Conservation (phyloP, 2,113 vertebrate genomes). For the Alethe diademata region DNA sequence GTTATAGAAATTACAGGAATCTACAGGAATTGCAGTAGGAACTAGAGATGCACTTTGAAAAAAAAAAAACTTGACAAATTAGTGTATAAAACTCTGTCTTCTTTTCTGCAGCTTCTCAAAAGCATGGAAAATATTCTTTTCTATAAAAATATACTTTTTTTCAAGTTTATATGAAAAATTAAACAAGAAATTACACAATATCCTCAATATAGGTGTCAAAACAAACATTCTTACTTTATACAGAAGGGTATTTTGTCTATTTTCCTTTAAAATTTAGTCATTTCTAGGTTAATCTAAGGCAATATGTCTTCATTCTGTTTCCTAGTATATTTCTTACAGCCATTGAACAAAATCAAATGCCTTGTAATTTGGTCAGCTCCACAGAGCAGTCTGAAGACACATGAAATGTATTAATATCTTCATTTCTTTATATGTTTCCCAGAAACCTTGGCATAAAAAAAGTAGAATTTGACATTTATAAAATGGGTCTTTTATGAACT, state of each 20-base stretch:
- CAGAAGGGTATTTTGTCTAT: neutral
- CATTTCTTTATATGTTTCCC: neutral
- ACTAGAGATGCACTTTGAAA: neutral
- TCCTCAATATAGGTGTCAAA: neutral
- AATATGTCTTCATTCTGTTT: neutral
- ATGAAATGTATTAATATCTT: neutral
- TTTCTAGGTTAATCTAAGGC: neutral
- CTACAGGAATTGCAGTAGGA: neutral
- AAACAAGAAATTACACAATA: neutral
- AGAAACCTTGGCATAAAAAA: neutral
- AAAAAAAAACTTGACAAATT: neutral
- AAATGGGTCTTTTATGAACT: neutral
- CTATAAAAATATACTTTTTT: neutral
- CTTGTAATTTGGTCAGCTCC: neutral
- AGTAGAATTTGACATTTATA: neutral
- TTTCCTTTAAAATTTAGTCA: neutral
- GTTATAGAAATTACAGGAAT: neutral
- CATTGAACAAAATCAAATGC: neutral
- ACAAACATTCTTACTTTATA: neutral
- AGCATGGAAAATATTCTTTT: neutral
- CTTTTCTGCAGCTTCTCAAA: neutral
- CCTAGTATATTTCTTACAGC: neutral
- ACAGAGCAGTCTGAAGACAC: neutral
- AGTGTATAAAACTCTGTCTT: neutral
- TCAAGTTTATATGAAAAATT: neutral